A percentile compares a stretch with the other conserved stretches of the same genome.
Conservation (phyloP, 2,888 invertebrate genomes). For the Ormyrus pomaceus region DNA sequence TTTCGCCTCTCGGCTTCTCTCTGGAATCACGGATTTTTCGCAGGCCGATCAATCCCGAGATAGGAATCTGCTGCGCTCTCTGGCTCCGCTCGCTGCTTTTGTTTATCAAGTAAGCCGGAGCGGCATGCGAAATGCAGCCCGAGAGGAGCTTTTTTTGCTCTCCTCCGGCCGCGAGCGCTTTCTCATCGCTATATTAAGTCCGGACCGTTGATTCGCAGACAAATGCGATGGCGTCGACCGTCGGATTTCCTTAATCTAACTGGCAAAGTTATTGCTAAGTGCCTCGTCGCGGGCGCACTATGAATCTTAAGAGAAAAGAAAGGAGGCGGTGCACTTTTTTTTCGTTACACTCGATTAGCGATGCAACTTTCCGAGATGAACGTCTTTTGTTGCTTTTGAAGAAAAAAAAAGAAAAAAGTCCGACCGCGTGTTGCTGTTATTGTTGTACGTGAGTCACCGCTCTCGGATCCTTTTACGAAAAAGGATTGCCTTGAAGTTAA, state of each 20-base stretch:
- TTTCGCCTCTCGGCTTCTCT: slow-evolving; percentile 56
- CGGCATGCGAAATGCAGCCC: slow-evolving; percentile 42
- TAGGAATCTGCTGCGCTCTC: slow-evolving; percentile 37
- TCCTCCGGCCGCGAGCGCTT: slow-evolving; percentile 4
- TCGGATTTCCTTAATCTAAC: slow-evolving; percentile 53
- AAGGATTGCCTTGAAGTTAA: slow-evolving; percentile 5
- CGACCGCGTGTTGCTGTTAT: background rate
- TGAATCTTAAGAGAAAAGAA: slow-evolving; percentile 51
- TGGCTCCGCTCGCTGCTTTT: slow-evolving; percentile 44
- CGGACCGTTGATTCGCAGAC: slow-evolving; percentile 40
- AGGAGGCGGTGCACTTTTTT: background rate
- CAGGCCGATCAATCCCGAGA: slow-evolving; percentile 61
- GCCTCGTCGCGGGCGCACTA: slow-evolving; percentile 21
- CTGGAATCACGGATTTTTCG: slow-evolving; percentile 59
- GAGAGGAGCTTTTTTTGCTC: slow-evolving; percentile 38
- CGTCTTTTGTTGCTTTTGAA: slow-evolving; percentile 28
- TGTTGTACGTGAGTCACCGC: slow-evolving; percentile 35
- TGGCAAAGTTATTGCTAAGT: slow-evolving; percentile 52
- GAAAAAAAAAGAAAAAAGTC: background rate
- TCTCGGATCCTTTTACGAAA: slow-evolving; percentile 1
- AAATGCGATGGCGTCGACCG: slow-evolving; percentile 23
- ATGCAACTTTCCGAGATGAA: slow-evolving; percentile 46
- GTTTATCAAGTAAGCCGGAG: slow-evolving; percentile 55
- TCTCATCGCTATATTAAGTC: slow-evolving; percentile 43
- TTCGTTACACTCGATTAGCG: slow-evolving; percentile 46